Evolutionary conservation across 2,888 invertebrate species (phyloP), one percentile per base, ranked within the genome.

Genomic region (Microdon myrmicae): DNA sequence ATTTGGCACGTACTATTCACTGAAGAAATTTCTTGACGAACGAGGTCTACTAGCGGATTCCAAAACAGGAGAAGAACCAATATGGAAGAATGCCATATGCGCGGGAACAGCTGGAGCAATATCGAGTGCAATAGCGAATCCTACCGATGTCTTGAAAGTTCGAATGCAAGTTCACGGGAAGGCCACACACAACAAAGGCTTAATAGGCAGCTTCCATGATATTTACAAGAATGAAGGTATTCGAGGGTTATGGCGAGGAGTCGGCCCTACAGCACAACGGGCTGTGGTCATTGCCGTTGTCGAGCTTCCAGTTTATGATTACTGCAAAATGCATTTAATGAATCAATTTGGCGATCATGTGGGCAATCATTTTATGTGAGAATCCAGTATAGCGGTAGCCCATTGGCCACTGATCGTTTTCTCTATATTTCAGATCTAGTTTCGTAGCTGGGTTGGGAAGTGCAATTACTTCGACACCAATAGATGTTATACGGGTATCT

Each of bases 71-170:
- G 77, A 80, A 67, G 84, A 85, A 71, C 81, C 81, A 59, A 79
- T 89, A n/a, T 81, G 85, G 71, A 83, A 86, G 6, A 88, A 92
- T 82, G 86, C 94, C 12, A 81, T 87, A 64, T 95, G 94, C 81
- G 95, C 93, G 16, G 88, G 78, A 1, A 71, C 74, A 14, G 78
- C 79, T 0, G 79, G 96, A 7, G 91, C 93, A n/a, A 84, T 94
- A 22, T 93, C 94, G 39, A 93, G 93, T 74, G 91, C 94, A n/a
- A 90, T 96, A 71, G 96, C 96, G 43, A 96, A 95, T 82, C 96
- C 96, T 8, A 96, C 96, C 0, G 96, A 96, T 82, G 95, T 96
- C 32, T 84, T 96, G 20, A 96, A 96, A 85, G 96, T 96, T 67
- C 87, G 96, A 59, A 93, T 96, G 93, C 96, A 96, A 85, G 79